phyloP scores from a whole-genome alignment of 1,140 invertebrate genomes.

The Eumeta japonica region DNA sequence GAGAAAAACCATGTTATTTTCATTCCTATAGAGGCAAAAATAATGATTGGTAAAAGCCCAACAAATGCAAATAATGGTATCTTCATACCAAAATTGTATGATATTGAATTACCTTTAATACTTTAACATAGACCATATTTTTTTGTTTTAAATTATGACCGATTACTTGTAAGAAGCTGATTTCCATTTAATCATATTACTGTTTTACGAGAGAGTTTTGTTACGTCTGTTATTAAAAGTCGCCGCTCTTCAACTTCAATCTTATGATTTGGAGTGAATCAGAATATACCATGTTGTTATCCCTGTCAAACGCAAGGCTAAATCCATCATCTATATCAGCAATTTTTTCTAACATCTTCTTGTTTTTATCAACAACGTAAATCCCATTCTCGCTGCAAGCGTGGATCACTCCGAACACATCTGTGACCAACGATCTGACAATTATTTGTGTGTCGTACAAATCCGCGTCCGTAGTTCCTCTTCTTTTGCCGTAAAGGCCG shows the following conservation, averaged over 20 bases:
- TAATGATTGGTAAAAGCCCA: too few species aligned
- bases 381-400: conserved; percentile 29
- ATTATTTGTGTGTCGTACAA: conserved; percentile 14
- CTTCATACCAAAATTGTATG: too few species aligned
- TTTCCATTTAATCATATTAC: too few species aligned
- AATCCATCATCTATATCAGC: conserved; percentile 27
- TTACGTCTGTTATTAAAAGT: too few species aligned
- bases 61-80: too few species aligned
- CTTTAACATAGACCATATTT: too few species aligned
- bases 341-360: conserved; percentile 18
- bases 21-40: too few species aligned
- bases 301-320: conserved; percentile 33
- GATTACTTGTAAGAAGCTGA: too few species aligned
- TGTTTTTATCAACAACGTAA: conserved; percentile 23
- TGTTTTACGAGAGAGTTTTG: too few species aligned
- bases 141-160: too few species aligned
- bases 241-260: conserved; percentile 18
- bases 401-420: conserved; percentile 26
- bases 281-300: conserved; percentile 37
- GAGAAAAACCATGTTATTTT: too few species aligned
- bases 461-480: conserved; percentile 25
- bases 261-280: conserved; percentile 24
- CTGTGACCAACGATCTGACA: conserved; percentile 25
- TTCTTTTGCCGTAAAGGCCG: conserved; percentile 31
- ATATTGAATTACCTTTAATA: too few species aligned